Evolutionary conservation across 2,888 invertebrate genomes (phyloP), one percentile per base, ranked within the genome.

Genomic region (Clitarchus hookeri): DNA sequence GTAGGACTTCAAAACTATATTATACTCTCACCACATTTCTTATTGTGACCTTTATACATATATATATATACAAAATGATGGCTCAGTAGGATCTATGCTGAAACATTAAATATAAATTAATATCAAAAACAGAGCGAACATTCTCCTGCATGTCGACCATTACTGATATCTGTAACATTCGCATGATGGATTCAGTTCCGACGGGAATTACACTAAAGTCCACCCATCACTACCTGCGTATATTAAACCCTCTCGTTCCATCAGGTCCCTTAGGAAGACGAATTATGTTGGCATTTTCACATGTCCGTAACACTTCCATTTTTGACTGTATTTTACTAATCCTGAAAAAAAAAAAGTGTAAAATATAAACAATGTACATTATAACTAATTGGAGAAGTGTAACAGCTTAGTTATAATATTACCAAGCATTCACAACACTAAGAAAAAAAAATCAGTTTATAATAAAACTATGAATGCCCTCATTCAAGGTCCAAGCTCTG

Each of bases 191-290:
- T 65, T 19, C 8, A 9, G 65, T 65, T 65, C 23, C 65, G n/a
- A 65, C 16, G 65, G n/a, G n/a, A 44, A 82, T 82, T 6, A 27
- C n/a, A 82, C 82, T 82, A 82, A 82, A 27, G 25, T 23, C 27
- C 19, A 82, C 13, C 84, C 78, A 79, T 65, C 87, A 88, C 94
- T 94, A 95, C 94, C 95, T 95, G 89, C 94, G 93, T 90, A 94
- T 91, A 89, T 93, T 94, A 90, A 95, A 95, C 84, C 95, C 95
- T 89, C 92, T 93, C 84, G 96, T 95, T 88, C 96, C 96, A 89
- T 97, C 96, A 0, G 97, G 97, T 77, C 96, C 96, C 89, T 93
- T 93, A 0, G 97, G 97, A 90, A 95, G 93, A 89, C 97, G 93
- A 90, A 97, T 93, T 86, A 97, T 93, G 92, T 93, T 87, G 13